These are phyloP conservation scores for Pseudeuparius sepicola DNA, from an alignment of 2,888 invertebrate species.

Conservation along the genomic window DNA sequence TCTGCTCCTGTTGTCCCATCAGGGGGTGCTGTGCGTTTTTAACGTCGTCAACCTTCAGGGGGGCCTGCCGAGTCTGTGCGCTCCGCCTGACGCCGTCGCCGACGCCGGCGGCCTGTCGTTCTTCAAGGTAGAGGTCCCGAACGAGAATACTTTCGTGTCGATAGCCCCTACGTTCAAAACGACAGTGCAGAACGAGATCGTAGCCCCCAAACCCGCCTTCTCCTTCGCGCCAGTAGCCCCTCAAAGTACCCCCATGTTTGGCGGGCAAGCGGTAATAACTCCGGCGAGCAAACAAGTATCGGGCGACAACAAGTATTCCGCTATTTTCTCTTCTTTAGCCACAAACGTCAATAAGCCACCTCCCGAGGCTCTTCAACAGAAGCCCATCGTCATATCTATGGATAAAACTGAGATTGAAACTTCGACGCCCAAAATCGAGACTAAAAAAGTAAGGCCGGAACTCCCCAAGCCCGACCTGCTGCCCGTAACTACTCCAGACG, in stretches of 20 bases:
- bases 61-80: slow-evolving; percentile 50
- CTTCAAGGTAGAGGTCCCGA: slow-evolving; percentile 20
- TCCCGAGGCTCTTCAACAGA: slow-evolving; percentile 3
- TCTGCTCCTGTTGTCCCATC: slow-evolving; percentile 64
- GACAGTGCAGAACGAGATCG: slow-evolving; percentile 7
- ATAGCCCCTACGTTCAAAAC: slow-evolving; percentile 1
- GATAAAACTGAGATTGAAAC: no score
- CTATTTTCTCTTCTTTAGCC: no score
- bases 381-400: no score
- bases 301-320: slow-evolving; percentile 4
- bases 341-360: no score
- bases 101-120: slow-evolving; percentile 24
- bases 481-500: no score
- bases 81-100: slow-evolving; percentile 36
- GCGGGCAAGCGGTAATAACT: not conserved
- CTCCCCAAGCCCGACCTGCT: no score
- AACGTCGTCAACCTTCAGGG: slow-evolving; percentile 61
- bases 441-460: no score
- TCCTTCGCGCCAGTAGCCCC: not conserved
- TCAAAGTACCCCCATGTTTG: not conserved
- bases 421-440: no score
- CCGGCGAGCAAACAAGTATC: not conserved
- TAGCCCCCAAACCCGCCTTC: slow-evolving; percentile 1
- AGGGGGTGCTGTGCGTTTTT: slow-evolving; percentile 68
- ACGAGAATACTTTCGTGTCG: slow-evolving; percentile 5